Conservation (phyloP, 2,797 vertebrate genomes). For the Darevskia nairensis region DNA sequence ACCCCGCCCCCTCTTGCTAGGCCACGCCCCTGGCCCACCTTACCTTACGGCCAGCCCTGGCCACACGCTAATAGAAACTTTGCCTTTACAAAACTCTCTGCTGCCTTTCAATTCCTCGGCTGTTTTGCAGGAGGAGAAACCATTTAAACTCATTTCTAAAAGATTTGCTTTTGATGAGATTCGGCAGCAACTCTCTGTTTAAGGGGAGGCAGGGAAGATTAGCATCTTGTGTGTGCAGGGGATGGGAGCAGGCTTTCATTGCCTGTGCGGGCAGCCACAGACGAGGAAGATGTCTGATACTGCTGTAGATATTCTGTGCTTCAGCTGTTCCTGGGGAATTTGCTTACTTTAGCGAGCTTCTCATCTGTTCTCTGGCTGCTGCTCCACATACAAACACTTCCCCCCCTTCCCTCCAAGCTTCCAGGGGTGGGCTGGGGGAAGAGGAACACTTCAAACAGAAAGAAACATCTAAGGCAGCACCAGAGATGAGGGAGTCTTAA, state of each 20-base stretch:
- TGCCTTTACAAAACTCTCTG: background rate
- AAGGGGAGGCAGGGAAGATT: background rate
- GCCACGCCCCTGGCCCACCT: too few species aligned
- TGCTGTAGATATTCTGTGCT: background rate
- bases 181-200: background rate
- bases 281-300: background rate
- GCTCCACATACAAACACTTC: background rate
- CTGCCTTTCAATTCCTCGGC: background rate
- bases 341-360: background rate
- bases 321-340: background rate
- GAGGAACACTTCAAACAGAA: conserved; percentile 31
- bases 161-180: background rate
- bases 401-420: background rate
- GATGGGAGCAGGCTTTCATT: background rate
- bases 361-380: background rate
- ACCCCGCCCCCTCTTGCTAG: too few species aligned
- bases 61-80: background rate
- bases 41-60: background rate
- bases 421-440: background rate
- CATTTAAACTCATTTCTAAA: background rate
- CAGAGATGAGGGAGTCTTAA: conserved; percentile 8
- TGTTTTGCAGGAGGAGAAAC: background rate
- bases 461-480: conserved; percentile 15
- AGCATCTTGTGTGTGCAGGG: background rate
- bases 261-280: background rate